Conservation (phyloP, 2,113 vertebrate species). For the Pelecanus crispus region DNA sequence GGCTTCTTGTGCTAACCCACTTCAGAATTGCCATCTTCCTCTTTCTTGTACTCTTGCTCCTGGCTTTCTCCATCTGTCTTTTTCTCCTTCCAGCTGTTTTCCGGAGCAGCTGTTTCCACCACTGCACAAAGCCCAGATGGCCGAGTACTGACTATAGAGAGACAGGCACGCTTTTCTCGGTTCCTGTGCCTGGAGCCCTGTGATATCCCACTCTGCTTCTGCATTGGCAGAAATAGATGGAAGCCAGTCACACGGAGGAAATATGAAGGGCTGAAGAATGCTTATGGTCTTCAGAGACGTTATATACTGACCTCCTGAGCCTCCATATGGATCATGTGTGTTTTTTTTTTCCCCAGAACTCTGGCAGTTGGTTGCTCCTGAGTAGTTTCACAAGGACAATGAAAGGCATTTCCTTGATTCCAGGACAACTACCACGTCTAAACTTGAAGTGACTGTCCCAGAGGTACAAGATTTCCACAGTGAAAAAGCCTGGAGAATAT, state of each 20-base stretch:
- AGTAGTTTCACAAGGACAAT: not conserved
- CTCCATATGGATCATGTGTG: not conserved
- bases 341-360: not conserved
- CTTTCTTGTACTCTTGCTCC: not conserved
- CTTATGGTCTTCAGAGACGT: not conserved
- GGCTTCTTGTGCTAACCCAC: not conserved
- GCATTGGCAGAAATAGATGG: not conserved
- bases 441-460: not conserved
- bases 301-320: not conserved
- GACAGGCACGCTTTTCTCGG: not conserved
- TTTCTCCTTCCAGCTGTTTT: constrained; percentile 33
- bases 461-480: not conserved
- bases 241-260: not conserved
- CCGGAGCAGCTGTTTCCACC: not conserved
- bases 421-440: not conserved
- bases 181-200: not conserved
- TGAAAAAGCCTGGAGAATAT: not conserved
- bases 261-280: not conserved
- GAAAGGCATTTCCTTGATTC: not conserved
- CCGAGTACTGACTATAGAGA: not conserved
- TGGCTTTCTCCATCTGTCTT: not conserved
- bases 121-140: not conserved
- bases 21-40: not conserved
- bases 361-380: not conserved
- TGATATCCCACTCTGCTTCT: not conserved